These are phyloP conservation scores for Rhyzopertha dominica DNA, from an alignment of 1,140 invertebrate genomes.

Conservation along the genomic window DNA sequence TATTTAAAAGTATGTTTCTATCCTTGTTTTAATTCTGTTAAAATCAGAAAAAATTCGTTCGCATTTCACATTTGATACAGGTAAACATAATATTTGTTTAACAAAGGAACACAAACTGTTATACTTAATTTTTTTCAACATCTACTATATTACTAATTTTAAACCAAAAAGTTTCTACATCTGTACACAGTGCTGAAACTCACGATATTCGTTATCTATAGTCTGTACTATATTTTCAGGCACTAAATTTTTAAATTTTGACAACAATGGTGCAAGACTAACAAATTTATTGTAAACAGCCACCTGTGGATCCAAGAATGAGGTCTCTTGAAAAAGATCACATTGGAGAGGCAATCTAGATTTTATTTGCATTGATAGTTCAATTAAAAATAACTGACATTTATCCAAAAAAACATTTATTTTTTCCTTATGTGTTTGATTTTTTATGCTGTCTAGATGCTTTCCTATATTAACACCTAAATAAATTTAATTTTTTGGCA, in stretches of 20 bases:
- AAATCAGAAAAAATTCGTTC: slow-evolving; percentile 8
- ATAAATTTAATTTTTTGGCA: slow-evolving; percentile 24
- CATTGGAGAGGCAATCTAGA: too few species aligned
- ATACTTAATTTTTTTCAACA: slow-evolving; percentile 3
- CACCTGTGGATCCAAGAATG: slow-evolving; percentile 25
- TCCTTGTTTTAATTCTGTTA: slow-evolving; percentile 1
- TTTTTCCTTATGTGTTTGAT: slow-evolving; percentile 15
- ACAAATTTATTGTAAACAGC: slow-evolving; percentile 37
- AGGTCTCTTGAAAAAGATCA: slow-evolving; percentile 23
- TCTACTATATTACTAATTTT: slow-evolving; percentile 1
- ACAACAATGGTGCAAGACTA: slow-evolving; percentile 10
- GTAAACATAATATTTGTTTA: neutral
- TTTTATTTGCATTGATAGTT: too few species aligned
- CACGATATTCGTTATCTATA: slow-evolving; percentile 5
- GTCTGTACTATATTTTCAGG: slow-evolving; percentile 2
- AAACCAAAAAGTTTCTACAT: slow-evolving; percentile 4
- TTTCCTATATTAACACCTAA: slow-evolving; percentile 18
- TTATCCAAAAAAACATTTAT: too few species aligned
- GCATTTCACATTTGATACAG: slow-evolving; percentile 4
- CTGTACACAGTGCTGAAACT: slow-evolving; percentile 1
- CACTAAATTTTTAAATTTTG: slow-evolving; percentile 5
- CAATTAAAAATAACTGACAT: too few species aligned
- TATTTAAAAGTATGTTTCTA: slow-evolving; percentile 2
- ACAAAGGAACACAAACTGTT: slow-evolving; percentile 4
- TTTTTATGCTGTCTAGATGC: slow-evolving; percentile 18